A percentile compares a stretch with the other conserved stretches of the same genome.
These are phyloP conservation scores for Passer domesticus DNA, from an alignment of 2,113 vertebrate genomes.

Conservation along the genomic window DNA sequence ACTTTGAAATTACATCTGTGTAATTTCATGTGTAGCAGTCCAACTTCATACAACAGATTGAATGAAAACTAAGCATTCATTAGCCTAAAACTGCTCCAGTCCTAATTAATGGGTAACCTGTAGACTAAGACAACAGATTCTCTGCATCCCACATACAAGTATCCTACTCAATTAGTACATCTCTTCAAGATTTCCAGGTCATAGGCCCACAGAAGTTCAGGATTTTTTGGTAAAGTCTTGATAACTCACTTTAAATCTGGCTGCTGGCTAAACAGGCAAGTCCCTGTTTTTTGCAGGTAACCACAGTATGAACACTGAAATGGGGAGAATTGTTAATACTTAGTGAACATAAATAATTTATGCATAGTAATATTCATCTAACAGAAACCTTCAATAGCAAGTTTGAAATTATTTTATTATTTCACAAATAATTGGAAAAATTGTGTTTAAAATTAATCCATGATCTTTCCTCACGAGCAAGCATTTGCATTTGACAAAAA, in stretches of 20 bases:
- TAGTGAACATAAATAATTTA: neutral
- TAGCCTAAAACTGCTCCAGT: neutral
- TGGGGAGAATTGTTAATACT: neutral
- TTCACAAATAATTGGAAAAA: neutral
- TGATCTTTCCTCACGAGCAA: neutral
- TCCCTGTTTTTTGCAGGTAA: neutral
- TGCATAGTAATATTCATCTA: neutral
- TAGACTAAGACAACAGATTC: neutral
- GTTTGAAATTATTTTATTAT: neutral
- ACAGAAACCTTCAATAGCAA: neutral
- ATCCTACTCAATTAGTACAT: neutral
- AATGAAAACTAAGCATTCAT: conserved; percentile 14
- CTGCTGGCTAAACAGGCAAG: neutral
- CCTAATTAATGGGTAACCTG: neutral
- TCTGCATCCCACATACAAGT: neutral
- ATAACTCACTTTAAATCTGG: neutral
- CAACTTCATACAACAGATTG: conserved; percentile 7
- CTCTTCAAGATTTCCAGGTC: neutral
- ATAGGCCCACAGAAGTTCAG: neutral
- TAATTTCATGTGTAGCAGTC: neutral
- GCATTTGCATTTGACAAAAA: neutral
- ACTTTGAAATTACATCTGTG: neutral
- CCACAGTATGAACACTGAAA: neutral
- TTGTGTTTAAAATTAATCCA: neutral
- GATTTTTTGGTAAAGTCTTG: neutral